Evolutionary conservation across 2,797 vertebrate genomes (phyloP).

Genomic region (Coendou prehensilis): DNA sequence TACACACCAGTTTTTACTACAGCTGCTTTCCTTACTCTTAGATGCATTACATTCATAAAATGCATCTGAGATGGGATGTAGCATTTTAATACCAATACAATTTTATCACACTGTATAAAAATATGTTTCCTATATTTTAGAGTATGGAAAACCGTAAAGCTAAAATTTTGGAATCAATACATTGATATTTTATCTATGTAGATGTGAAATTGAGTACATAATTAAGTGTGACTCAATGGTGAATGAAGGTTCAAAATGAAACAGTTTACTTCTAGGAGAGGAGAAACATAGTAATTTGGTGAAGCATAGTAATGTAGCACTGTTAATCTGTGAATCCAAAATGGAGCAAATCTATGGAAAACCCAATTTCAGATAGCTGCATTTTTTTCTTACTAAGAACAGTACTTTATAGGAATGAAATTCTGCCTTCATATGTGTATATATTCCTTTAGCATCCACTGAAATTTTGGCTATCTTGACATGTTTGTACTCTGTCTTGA

Average conservation of each 20-base stretch:
- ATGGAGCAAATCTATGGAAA: not conserved
- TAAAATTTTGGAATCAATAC: conserved; percentile 22
- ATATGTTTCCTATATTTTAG: not conserved
- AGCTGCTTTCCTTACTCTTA: conserved; percentile 38
- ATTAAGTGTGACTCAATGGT: not conserved
- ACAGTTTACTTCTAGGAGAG: not conserved
- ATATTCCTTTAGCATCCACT: not conserved
- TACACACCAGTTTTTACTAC: conserved; percentile 67
- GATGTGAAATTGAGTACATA: conserved; percentile 37
- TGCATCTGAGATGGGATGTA: not conserved
- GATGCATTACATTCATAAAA: conserved; percentile 51
- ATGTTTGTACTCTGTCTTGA: not conserved
- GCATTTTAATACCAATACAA: conserved; percentile 53
- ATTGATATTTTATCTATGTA: conserved; percentile 52
- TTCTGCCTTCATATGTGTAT: not conserved
- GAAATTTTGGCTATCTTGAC: not conserved
- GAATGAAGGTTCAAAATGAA: not conserved
- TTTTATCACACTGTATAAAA: not conserved
- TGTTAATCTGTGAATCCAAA: not conserved
- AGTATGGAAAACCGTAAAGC: not conserved
- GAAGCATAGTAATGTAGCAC: not conserved
- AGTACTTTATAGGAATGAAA: not conserved
- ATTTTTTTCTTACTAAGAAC: not conserved
- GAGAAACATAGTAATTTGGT: not conserved
- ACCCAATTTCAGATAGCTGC: not conserved